Percentiles rank a stretch among this genome's conserved stretches.
phyloP scores from a whole-genome alignment of 2,888 invertebrate species.

The Xestia rhomboidea region DNA sequence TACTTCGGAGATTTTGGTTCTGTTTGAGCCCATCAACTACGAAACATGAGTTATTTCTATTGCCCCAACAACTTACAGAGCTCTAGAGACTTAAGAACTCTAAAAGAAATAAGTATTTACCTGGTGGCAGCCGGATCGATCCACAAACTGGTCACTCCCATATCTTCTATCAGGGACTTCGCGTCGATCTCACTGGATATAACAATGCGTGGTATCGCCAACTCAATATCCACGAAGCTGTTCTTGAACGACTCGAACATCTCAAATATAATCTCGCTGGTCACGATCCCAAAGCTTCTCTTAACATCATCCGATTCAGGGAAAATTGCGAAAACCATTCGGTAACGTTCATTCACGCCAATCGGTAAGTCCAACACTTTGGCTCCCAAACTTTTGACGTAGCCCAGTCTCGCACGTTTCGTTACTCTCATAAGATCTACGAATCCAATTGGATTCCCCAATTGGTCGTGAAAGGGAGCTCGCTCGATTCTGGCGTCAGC shows the following conservation, averaged over 20 bases:
- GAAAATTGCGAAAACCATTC: slow-evolving; percentile 30
- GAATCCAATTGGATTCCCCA: slow-evolving; percentile 41
- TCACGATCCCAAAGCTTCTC: neutral
- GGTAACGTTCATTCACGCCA: slow-evolving; percentile 38
- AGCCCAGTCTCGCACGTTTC: slow-evolving; percentile 40
- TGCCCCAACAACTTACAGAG: neutral
- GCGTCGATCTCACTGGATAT: slow-evolving; percentile 39
- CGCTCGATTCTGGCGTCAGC: slow-evolving; percentile 39
- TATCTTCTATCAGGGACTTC: slow-evolving; percentile 31
- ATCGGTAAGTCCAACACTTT: slow-evolving; percentile 52
- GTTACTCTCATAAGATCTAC: slow-evolving; percentile 58
- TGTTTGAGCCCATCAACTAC: no score
- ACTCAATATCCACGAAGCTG: slow-evolving; percentile 31
- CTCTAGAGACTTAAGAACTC: neutral
- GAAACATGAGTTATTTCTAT: neutral
- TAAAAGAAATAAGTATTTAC: slow-evolving; percentile 20
- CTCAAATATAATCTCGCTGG: slow-evolving; percentile 11
- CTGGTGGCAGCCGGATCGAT: slow-evolving; percentile 48
- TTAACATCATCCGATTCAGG: slow-evolving; percentile 6
- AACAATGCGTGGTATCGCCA: slow-evolving; percentile 50
- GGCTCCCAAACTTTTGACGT: slow-evolving; percentile 35
- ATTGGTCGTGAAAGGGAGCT: slow-evolving; percentile 43
- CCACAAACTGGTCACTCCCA: slow-evolving; percentile 51
- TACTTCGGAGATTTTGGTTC: neutral
- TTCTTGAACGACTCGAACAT: slow-evolving; percentile 32